Percentiles rank a stretch among this genome's conserved stretches.
Conservation (phyloP, 2,113 vertebrate genomes). For the Falcunculus frontatus region DNA sequence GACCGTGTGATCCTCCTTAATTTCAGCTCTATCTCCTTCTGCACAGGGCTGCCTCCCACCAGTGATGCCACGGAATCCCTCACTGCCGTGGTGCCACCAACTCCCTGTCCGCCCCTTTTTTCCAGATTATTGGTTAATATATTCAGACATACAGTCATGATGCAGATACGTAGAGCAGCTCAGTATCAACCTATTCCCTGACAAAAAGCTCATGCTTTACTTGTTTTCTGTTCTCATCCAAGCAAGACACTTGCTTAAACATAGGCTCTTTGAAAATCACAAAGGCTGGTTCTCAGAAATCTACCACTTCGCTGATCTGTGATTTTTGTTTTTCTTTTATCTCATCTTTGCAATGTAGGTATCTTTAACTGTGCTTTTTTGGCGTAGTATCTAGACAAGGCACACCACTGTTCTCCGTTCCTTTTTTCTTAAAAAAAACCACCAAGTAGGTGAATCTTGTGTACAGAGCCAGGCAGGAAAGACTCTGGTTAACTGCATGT, state of each 20-base stretch:
- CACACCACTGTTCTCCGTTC: background rate
- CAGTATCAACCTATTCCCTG: background rate
- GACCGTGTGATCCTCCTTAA: background rate
- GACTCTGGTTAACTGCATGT: background rate
- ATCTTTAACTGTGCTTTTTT: background rate
- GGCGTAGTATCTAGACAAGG: background rate
- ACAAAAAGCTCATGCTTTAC: background rate
- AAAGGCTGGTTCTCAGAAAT: background rate
- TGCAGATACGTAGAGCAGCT: background rate
- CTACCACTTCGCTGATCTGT: background rate
- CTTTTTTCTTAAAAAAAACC: background rate
- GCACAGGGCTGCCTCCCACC: background rate
- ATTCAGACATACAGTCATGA: background rate
- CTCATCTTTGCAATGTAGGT: background rate
- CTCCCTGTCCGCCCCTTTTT: background rate
- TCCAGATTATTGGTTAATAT: background rate
- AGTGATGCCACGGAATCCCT: rapidly evolving
- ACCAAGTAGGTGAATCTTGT: background rate
- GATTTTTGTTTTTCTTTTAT: background rate
- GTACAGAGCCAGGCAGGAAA: background rate
- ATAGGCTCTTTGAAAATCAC: background rate
- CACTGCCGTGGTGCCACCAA: rapidly evolving
- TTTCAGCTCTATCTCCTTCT: background rate
- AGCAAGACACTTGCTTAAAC: background rate
- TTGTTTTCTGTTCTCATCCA: background rate